Conservation (phyloP, 2,888 invertebrate species). For the Polymixis lichenea region DNA sequence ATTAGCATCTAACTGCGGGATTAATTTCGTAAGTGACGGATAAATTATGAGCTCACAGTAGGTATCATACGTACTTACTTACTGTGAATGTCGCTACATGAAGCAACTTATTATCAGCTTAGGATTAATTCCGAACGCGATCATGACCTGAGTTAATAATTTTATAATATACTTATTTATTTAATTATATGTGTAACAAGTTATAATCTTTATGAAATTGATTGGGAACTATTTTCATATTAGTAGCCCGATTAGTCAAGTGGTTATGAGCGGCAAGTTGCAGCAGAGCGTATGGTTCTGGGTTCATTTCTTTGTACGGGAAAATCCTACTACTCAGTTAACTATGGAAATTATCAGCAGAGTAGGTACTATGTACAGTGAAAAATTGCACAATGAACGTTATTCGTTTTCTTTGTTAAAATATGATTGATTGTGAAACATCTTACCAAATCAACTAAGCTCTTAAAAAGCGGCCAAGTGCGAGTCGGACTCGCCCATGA, state of each 20-base stretch:
- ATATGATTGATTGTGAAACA: not conserved
- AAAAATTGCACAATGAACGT: not conserved
- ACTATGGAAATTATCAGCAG: not conserved
- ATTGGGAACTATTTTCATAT: conserved; percentile 6
- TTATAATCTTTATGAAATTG: conserved; percentile 9
- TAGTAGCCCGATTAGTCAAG: not conserved
- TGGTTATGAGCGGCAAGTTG: conserved; percentile 4
- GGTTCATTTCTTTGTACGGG: not conserved
- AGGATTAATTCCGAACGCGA: conserved; percentile 41
- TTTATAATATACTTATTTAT: conserved; percentile 33
- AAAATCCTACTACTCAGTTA: not conserved
- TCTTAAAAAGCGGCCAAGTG: too few relatives aligned
- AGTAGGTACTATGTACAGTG: not conserved
- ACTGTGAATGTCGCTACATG: conserved; percentile 49
- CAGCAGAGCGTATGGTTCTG: not conserved
- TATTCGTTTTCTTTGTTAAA: not conserved
- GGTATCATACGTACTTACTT: conserved; percentile 50
- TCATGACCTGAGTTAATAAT: conserved; percentile 46
- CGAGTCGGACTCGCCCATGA: too few relatives aligned
- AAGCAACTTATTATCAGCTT: conserved; percentile 60
- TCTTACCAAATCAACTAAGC: not conserved
- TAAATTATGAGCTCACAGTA: conserved; percentile 68
- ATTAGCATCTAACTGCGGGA: conserved; percentile 74
- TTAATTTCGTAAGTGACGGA: conserved; percentile 75
- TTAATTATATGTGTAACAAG: conserved; percentile 13